phyloP scores from a whole-genome alignment of 2,797 vertebrate genomes.

The Scleropages formosus region DNA sequence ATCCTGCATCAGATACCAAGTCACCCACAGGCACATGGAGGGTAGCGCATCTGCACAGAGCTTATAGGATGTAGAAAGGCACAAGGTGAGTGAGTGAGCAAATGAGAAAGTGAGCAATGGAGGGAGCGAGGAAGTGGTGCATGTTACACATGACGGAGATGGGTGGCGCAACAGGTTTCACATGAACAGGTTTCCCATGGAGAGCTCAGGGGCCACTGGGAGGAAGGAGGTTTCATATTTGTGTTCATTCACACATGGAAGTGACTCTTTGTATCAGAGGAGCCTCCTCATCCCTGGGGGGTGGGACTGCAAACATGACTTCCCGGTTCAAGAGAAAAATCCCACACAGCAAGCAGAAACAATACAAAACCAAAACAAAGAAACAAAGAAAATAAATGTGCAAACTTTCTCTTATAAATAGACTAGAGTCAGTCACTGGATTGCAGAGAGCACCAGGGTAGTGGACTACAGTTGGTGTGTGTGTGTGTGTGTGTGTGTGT shows the following conservation, averaged over 20 bases:
- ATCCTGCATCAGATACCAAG: no score
- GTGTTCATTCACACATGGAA: not conserved
- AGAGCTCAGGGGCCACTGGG: no score
- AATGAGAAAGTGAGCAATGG: no score
- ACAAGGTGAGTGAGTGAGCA: no score
- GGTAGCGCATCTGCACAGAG: no score
- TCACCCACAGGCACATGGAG: no score
- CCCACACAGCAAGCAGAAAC: constrained; percentile 37
- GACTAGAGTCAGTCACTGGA: constrained; percentile 65
- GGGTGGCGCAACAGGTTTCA: no score
- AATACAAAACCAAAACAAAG: constrained; percentile 42
- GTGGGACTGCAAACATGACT: constrained; percentile 14
- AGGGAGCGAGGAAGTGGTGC: no score
- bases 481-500: constrained; percentile 40
- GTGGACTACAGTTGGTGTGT: constrained; percentile 4
- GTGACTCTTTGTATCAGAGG: constrained; percentile 28
- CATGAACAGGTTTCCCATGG: no score
- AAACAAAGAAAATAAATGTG: constrained; percentile 61
- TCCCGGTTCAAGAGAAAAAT: constrained; percentile 57
- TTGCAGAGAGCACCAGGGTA: constrained; percentile 49
- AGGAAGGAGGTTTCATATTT: constrained; percentile 2
- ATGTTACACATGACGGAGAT: no score
- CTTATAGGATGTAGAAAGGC: no score
- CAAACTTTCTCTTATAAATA: constrained; percentile 75
- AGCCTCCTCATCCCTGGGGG: not conserved